Evolutionary conservation across 2,888 invertebrate genomes (phyloP).

Genomic region (Aspidapion aeneum): DNA sequence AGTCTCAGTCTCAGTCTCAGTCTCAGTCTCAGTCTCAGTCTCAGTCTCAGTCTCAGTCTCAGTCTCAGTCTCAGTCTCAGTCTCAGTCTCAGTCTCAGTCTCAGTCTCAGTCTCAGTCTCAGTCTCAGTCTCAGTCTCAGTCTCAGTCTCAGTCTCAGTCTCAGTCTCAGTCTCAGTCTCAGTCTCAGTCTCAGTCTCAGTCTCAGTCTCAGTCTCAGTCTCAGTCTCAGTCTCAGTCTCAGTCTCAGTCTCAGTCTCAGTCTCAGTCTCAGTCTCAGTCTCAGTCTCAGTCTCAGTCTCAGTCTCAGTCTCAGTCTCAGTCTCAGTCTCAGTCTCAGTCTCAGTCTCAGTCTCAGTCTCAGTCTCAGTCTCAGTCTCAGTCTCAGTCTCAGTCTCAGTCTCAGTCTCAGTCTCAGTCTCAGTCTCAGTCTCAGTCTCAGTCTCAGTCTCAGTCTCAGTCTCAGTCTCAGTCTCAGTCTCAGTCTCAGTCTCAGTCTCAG

Average conservation of each 20-base stretch:
- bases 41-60: neutral
- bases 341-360: neutral
- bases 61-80: neutral
- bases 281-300: neutral
- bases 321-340: neutral
- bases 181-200: neutral
- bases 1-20: neutral
- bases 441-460: neutral
- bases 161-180: neutral
- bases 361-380: neutral
- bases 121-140: neutral
- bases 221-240: neutral
- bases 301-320: neutral
- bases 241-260: neutral
- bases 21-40: neutral
- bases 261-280: neutral
- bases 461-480: neutral
- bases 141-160: neutral
- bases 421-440: neutral
- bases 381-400: neutral
- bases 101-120: neutral
- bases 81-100: neutral
- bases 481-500: neutral
- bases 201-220: neutral
- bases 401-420: neutral